Conservation (phyloP, 2,797 vertebrate species). For the Phoeniculus purpureus region DNA sequence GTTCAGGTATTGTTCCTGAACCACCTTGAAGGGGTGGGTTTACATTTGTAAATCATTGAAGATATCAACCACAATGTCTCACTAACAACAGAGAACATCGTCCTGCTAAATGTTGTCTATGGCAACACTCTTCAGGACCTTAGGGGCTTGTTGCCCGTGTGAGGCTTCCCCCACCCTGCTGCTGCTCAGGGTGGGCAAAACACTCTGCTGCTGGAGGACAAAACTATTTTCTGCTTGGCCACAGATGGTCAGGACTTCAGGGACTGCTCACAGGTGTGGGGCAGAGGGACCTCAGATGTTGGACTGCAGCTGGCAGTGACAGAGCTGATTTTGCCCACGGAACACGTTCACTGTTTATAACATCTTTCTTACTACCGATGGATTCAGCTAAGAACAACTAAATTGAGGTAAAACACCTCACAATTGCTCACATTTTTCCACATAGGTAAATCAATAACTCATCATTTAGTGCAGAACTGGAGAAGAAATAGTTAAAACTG, state of each 20-base stretch:
- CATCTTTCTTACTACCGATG: neutral
- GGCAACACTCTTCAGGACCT: neutral
- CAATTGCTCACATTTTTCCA: neutral
- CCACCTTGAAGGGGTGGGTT: neutral
- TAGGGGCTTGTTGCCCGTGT: neutral
- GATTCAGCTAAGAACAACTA: neutral
- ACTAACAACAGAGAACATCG: neutral
- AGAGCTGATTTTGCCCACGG: neutral
- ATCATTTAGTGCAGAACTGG: neutral
- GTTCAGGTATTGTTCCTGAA: neutral
- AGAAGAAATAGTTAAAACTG: neutral
- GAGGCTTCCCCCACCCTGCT: neutral
- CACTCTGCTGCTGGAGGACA: neutral
- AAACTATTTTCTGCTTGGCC: neutral
- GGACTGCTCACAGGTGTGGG: neutral
- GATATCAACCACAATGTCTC: neutral
- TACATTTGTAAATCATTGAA: neutral
- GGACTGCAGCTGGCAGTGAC: neutral
- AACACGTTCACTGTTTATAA: neutral
- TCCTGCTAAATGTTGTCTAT: neutral
- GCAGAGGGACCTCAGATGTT: neutral
- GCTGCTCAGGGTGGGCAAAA: neutral
- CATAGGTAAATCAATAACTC: neutral
- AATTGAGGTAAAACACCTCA: neutral
- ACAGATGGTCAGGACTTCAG: neutral